Evolutionary conservation across 1,140 invertebrate genomes (phyloP).

Genomic region (Watersipora subatra): DNA sequence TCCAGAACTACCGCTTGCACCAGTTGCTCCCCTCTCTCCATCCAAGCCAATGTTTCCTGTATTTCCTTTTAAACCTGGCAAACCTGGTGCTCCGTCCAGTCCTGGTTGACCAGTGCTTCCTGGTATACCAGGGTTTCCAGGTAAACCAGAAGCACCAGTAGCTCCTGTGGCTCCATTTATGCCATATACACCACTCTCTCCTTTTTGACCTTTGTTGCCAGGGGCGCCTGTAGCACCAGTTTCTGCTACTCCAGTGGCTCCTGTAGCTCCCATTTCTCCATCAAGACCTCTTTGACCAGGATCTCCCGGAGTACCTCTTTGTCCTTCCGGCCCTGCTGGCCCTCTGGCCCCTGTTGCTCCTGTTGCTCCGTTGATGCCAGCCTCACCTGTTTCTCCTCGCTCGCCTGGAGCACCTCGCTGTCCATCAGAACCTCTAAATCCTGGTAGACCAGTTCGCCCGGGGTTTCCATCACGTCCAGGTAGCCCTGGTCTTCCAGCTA

Average conservation of each 20-base stretch:
- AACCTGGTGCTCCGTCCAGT: slow-evolving; percentile 1
- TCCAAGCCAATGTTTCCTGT: neutral
- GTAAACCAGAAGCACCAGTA: neutral
- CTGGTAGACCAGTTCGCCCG: too few relatives aligned
- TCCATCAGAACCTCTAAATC: neutral
- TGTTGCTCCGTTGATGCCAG: neutral
- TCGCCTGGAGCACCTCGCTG: neutral
- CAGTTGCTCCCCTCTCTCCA: neutral
- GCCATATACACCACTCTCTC: neutral
- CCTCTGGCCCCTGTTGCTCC: slow-evolving; percentile 4
- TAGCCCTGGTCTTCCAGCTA: neutral
- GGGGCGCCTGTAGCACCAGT: slow-evolving; percentile 2
- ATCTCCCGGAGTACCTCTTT: slow-evolving; percentile 2
- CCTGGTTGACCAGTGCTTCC: neutral
- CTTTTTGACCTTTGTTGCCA: neutral
- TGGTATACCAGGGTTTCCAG: neutral
- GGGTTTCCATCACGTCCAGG: neutral
- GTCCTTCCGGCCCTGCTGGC: neutral
- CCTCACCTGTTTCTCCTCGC: slow-evolving; percentile 3
- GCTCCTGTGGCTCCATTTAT: neutral
- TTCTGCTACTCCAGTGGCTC: slow-evolving; percentile 5
- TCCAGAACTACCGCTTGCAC: neutral
- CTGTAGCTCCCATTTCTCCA: neutral
- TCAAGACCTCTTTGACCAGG: neutral
- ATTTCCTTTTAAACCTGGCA: slow-evolving; percentile 5